Evolutionary conservation across 2,888 invertebrate species (phyloP), one percentile per base, ranked within the genome.

Genomic region (Altica lythri): DNA sequence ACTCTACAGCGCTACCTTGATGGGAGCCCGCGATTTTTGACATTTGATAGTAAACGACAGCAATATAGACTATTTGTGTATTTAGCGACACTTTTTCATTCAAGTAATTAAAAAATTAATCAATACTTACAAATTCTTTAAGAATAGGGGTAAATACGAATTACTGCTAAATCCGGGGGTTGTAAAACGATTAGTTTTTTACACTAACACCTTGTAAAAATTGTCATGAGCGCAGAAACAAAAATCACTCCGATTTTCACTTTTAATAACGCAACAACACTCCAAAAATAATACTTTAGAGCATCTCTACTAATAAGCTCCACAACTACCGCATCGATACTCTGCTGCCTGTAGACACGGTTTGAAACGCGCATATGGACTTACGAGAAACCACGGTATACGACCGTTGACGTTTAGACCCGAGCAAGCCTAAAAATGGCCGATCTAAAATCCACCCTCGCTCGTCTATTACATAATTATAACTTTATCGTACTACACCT

Each of bases 1-100:
- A 68, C 69, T 66, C 67, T 66, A 67, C 65, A 68, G 69, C 70
- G 69, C 72, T 68, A 68, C 65, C 64, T 69, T 69, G 58, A 55
- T 57, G 56, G 46, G 37, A 54, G 55, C 60, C 56, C 60, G 59
- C 60, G 59, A 52, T 63, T 61, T 68, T 66, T 64, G 66, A 68
- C 68, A 56, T 67, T 63, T 57, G 57, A 59, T 55, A 49, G 46
- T 22, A 42, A 55, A 48, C 27, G 50, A 35, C 14, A 14, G 19
- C 38, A 43, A 40, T 32, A 25, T 30, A 8, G 35, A 16, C 16
- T 12, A 27, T 42, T 25, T 37, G 44, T 30, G 13, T 3, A 17
- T 18, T 18, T 10, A 42, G 10, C 13, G 5, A 37, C 19, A 44
- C 45, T 49, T 59, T 60, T 55, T 56, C 57, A 60, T 60, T 58